Percentiles rank a stretch among this genome's conserved stretches.
Evolutionary conservation across 1,140 invertebrate genomes (phyloP).

Genomic region (Brachionus rubens): DNA sequence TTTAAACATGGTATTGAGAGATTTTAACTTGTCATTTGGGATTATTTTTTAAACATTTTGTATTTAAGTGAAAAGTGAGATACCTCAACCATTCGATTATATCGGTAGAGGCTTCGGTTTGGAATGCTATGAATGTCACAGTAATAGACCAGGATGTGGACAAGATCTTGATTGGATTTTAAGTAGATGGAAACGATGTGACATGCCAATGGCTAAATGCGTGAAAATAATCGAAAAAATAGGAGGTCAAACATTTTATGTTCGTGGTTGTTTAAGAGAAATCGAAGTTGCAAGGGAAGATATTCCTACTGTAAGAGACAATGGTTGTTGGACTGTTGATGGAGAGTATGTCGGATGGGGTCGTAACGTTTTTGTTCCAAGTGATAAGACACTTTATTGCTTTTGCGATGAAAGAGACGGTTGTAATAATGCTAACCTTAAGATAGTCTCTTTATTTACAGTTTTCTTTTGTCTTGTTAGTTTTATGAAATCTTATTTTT

Average conservation of each 20-base stretch:
- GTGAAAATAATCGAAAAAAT: conserved; percentile 46
- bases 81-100: conserved; percentile 45
- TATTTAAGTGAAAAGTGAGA: conserved; percentile 17
- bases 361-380: conserved; percentile 17
- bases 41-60: too few relatives aligned
- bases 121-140: conserved; percentile 45
- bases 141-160: conserved; percentile 44
- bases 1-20: background rate
- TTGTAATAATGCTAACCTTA: conserved; percentile 7
- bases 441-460: background rate
- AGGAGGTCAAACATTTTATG: conserved; percentile 37
- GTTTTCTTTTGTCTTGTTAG: background rate
- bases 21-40: background rate
- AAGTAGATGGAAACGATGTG: conserved; percentile 42
- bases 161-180: conserved; percentile 38
- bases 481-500: too few relatives aligned
- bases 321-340: conserved; percentile 46
- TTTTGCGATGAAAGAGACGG: conserved; percentile 47
- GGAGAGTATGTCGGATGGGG: conserved; percentile 45
- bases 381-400: conserved; percentile 30
- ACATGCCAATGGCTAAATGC: conserved; percentile 44
- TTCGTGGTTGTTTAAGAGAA: conserved; percentile 45
- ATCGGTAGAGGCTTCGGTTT: conserved; percentile 29
- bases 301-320: conserved; percentile 47
- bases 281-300: conserved; percentile 33